phyloP scores from a whole-genome alignment of 2,888 invertebrate species.

The Cataglyphis cursor region DNA sequence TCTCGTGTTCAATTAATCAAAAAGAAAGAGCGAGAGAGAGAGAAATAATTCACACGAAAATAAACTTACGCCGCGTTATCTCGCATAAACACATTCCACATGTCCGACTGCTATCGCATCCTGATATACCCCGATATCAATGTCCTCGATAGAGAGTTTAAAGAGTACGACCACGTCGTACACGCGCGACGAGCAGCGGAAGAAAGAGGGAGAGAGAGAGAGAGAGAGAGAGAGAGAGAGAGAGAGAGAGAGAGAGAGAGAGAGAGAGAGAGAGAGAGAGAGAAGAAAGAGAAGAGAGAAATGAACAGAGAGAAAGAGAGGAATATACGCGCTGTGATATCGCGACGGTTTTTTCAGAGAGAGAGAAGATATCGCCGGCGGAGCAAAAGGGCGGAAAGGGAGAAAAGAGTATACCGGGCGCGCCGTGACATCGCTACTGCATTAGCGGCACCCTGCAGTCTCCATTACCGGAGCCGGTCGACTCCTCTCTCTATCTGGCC shows the following conservation, averaged over 20 bases:
- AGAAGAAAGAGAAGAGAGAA: not conserved
- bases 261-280: slow-evolving; percentile 28
- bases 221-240: not conserved
- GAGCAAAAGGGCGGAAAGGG: slow-evolving; percentile 58
- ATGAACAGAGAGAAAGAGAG: slow-evolving; percentile 12
- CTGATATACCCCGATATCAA: slow-evolving; percentile 56
- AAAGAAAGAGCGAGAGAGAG: not conserved
- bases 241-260: slow-evolving; percentile 55
- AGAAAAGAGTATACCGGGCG: slow-evolving; percentile 74
- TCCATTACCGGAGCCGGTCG: slow-evolving; percentile 84
- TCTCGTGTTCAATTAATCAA: slow-evolving; percentile 5
- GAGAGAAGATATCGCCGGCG: slow-evolving; percentile 50
- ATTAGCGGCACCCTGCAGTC: slow-evolving; percentile 86
- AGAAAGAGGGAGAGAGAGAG: not conserved
- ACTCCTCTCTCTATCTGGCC: slow-evolving; percentile 78
- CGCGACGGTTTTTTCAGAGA: slow-evolving; percentile 64
- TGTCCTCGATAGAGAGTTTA: slow-evolving; percentile 65
- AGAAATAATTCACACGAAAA: slow-evolving; percentile 7
- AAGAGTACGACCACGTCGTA: slow-evolving; percentile 54
- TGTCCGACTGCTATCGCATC: slow-evolving; percentile 39
- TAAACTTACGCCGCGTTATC: slow-evolving; percentile 22
- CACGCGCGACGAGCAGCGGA: not conserved
- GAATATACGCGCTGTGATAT: slow-evolving; percentile 71
- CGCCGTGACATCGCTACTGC: slow-evolving; percentile 86
- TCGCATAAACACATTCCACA: slow-evolving; percentile 42